Evolutionary conservation across 2,113 vertebrate species (phyloP).

Genomic region (Etheostoma cragini): DNA sequence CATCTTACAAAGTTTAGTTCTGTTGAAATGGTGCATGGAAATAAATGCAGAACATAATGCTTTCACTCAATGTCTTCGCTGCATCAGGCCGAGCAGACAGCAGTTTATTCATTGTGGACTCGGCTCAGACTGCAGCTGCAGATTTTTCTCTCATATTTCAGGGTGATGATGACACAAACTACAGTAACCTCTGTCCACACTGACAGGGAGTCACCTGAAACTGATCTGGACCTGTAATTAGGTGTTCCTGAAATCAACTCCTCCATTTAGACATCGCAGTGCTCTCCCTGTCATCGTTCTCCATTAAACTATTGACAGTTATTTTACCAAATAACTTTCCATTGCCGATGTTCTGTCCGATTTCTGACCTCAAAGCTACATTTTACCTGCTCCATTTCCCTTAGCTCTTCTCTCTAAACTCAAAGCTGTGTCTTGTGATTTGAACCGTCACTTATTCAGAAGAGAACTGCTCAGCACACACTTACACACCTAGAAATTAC

Average conservation of each 20-base stretch:
- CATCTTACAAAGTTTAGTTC: conserved; percentile 56
- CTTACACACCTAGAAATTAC: conserved; percentile 11
- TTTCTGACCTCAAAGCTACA: conserved; percentile 13
- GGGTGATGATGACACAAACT: conserved; percentile 14
- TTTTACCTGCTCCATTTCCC: background rate
- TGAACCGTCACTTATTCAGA: conserved; percentile 12
- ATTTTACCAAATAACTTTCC: conserved; percentile 4
- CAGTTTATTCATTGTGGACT: background rate
- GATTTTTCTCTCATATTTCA: conserved; percentile 48
- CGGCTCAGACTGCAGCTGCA: conserved; percentile 11
- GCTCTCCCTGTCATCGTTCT: background rate
- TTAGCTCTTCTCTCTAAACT: background rate
- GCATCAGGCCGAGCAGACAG: background rate
- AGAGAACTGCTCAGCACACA: conserved; percentile 17
- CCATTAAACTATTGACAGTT: background rate
- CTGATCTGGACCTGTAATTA: conserved; percentile 32
- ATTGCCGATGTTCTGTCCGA: conserved; percentile 7
- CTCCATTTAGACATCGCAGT: background rate
- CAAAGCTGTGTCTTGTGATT: conserved; percentile 17
- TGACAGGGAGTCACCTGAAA: conserved; percentile 49
- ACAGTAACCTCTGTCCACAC: conserved; percentile 24
- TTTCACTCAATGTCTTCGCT: background rate
- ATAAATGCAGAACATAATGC: conserved; percentile 39
- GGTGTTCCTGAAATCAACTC: background rate
- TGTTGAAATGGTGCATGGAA: conserved; percentile 40